phyloP scores from a whole-genome alignment of 1,140 invertebrate species.

The Lepeophtheirus salmonis region DNA sequence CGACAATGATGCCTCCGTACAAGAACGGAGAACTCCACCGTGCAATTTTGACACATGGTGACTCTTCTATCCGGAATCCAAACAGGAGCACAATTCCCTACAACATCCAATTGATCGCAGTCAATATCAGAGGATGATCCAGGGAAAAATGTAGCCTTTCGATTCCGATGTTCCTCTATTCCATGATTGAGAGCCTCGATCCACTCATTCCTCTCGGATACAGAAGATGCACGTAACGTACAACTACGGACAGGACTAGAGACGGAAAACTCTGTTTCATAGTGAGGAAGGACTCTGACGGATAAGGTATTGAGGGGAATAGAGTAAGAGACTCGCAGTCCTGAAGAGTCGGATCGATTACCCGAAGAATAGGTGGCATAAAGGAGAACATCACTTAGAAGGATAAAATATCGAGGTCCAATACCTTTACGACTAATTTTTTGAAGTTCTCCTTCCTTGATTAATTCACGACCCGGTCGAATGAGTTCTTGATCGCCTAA shows the following conservation, averaged over 20 bases:
- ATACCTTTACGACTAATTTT: conserved; percentile 45
- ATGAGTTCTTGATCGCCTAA: conserved; percentile 43
- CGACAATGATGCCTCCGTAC: conserved; percentile 53
- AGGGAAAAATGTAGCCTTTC: conserved; percentile 33
- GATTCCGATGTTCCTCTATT: conserved; percentile 37
- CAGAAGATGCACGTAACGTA: conserved; percentile 41
- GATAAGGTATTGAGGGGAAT: conserved; percentile 41
- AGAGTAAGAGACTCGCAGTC: conserved; percentile 39
- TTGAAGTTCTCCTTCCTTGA: conserved; percentile 46
- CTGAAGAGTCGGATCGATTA: conserved; percentile 36
- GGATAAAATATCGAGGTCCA: conserved; percentile 40
- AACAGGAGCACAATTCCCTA: conserved; percentile 34
- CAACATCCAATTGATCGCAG: conserved; percentile 23
- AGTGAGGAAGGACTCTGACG: conserved; percentile 32
- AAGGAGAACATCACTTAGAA: conserved; percentile 50
- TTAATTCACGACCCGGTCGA: conserved; percentile 42
- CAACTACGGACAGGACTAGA: conserved; percentile 43
- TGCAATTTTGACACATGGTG: conserved; percentile 53
- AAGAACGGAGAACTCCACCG: conserved; percentile 45
- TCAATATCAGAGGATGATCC: conserved; percentile 21
- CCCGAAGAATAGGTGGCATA: conserved; percentile 35
- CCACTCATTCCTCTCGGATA: conserved; percentile 44
- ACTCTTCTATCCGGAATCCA: conserved; percentile 47
- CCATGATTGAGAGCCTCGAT: conserved; percentile 39
- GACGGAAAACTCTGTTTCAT: conserved; percentile 39